Evolutionary conservation across 2,888 invertebrate species (phyloP).

Genomic region (Temnothorax unifasciatus): DNA sequence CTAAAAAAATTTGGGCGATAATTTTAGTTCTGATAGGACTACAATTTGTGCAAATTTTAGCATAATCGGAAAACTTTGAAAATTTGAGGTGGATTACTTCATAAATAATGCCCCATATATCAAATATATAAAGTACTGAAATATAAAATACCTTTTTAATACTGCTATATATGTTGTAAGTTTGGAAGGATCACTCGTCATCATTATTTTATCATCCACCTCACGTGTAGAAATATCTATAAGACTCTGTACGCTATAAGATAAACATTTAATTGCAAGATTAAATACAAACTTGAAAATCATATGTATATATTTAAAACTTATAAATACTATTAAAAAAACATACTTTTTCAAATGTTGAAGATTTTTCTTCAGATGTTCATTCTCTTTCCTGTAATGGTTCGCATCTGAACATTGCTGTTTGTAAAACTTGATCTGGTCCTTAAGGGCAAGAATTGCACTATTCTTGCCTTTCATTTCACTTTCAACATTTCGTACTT

Average conservation of each 20-base stretch:
- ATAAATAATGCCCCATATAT: too few relatives aligned
- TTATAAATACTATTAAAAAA: background rate
- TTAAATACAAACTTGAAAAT: slow-evolving; percentile 66
- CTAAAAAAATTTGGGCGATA: too few relatives aligned
- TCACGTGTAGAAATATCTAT: slow-evolving; percentile 88
- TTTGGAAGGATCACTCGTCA: slow-evolving; percentile 88
- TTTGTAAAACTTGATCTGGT: slow-evolving; percentile 88
- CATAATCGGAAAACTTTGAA: too few relatives aligned
- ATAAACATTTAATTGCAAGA: slow-evolving; percentile 78
- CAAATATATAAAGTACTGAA: background rate
- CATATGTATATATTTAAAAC: background rate
- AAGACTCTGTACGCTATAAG: slow-evolving; percentile 87
- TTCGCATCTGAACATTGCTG: slow-evolving; percentile 83
- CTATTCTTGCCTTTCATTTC: slow-evolving; percentile 84
- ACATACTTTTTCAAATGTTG: slow-evolving; percentile 79
- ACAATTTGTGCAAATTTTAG: too few relatives aligned
- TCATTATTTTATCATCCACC: slow-evolving; percentile 89
- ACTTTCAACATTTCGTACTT: slow-evolving; percentile 78
- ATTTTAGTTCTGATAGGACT: too few relatives aligned
- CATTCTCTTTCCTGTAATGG: slow-evolving; percentile 86
- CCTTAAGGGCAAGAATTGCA: slow-evolving; percentile 87
- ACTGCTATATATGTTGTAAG: slow-evolving; percentile 81
- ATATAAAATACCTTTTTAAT: slow-evolving; percentile 69
- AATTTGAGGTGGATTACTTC: too few relatives aligned
- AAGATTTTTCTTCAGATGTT: slow-evolving; percentile 84